Conservation (phyloP, 53 echinoderm and acorn worm species). For the Holothuria scabra region DNA sequence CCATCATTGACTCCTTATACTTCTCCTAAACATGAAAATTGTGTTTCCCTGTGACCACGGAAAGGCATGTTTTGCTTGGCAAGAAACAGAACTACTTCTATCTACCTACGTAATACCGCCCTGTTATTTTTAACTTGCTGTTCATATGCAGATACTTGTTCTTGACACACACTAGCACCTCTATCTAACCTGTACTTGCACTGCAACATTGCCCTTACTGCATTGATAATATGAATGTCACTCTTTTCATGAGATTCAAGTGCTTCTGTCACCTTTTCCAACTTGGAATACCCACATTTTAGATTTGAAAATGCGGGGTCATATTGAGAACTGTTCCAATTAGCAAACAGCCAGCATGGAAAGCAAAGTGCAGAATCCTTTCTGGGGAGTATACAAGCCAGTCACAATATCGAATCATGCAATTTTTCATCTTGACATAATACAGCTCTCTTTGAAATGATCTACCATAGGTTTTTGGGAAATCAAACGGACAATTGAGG, state of each 20-base stretch:
- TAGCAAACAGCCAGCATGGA: background rate
- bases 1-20: background rate
- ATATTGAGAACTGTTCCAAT: background rate
- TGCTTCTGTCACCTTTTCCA: background rate
- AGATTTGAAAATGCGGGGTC: background rate
- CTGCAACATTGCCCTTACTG: too few relatives aligned
- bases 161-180: too few relatives aligned
- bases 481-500: background rate
- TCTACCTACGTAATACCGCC: background rate
- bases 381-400: slow-evolving; percentile 5
- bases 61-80: background rate
- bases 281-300: background rate
- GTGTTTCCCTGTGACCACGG: background rate
- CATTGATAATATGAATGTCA: background rate
- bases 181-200: too few relatives aligned
- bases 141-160: too few relatives aligned
- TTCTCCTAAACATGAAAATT: background rate
- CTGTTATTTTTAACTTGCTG: too few relatives aligned
- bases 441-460: too few relatives aligned
- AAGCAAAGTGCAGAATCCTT: background rate
- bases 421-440: background rate
- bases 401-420: background rate
- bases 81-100: background rate
- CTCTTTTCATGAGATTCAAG: background rate
- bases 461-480: too few relatives aligned